Conservation (phyloP, 1,140 invertebrate species). For the Belonocnema kinseyi region DNA sequence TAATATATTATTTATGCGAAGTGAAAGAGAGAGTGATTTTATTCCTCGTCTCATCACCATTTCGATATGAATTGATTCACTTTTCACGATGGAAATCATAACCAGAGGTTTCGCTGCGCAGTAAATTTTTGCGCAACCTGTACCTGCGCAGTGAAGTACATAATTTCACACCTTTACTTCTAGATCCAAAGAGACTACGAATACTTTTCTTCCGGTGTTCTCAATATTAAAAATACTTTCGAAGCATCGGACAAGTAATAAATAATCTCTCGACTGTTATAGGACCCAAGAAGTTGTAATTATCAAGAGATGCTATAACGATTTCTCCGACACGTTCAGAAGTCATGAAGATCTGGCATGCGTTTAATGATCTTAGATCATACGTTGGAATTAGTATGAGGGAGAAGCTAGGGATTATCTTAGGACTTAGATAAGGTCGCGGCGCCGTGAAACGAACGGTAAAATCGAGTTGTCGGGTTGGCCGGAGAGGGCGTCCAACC, state of each 20-base stretch:
- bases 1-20: background rate
- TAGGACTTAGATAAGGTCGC: constrained; percentile 51
- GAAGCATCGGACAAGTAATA: too few species aligned
- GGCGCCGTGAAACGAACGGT: constrained; percentile 49
- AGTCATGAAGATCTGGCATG: constrained; percentile 52
- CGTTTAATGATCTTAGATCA: constrained; percentile 62
- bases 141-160: too few species aligned
- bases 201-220: too few species aligned
- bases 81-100: background rate
- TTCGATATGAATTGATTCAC: background rate
- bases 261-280: too few species aligned
- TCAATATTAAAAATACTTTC: too few species aligned
- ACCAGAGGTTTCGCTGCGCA: background rate
- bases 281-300: background rate
- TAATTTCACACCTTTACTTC: too few species aligned
- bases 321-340: constrained; percentile 51
- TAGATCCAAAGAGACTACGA: too few species aligned
- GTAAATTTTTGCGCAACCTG: too few species aligned
- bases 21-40: background rate
- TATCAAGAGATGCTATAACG: constrained; percentile 38
- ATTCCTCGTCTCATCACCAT: background rate
- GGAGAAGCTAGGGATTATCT: constrained; percentile 49
- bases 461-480: constrained; percentile 44
- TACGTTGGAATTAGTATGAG: constrained; percentile 58
- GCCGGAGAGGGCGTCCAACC: constrained; percentile 46